Evolutionary conservation across 2,797 vertebrate genomes (phyloP), one percentile per base, ranked within the genome.

Genomic region (Gastrophryne carolinensis): DNA sequence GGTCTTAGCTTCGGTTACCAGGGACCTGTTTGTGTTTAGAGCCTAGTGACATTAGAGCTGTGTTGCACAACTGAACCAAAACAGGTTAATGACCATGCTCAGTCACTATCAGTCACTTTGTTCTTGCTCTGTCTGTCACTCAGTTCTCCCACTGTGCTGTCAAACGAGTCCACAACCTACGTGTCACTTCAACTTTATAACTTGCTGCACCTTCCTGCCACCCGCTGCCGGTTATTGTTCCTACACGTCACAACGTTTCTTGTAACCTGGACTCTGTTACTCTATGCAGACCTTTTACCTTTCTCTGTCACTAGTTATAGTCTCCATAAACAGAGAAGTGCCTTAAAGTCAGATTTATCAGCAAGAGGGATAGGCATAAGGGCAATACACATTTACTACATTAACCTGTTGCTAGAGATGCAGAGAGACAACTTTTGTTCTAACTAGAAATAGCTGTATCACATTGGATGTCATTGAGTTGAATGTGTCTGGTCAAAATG

Each of bases 21-120:
- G 52, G 50, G 49, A 37, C 24, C 15, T 73, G 68, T 72, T 70
- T 70, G 30, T 44, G 23, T 17, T 26, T n/a, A 30, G 19, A 29
- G 19, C 52, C 29, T 19, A 23, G 29, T 60, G 68, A 53, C 30
- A 35, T 62, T 21, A 72, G 9, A 21, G 37, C 44, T 27, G 47
- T 21, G 21, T 21, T 23, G 64, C 50, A 39, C 72, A 41, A 23
- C 49, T 8, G 1, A 11, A 41, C 44, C 35, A 10, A 49, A 64
- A 27, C 30, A 50, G 30, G 30, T 13, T 57, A 23, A 29, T 21
- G 10, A 30, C 29, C 69, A 72, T 1, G n/a, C 37, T 37, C 11
- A 17, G 15, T 17, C 5, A n/a, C n/a, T 2, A 3, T 17, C 15
- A 44, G 15, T 44, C 13, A 11, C 37, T 39, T 39, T 39, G 13